These are phyloP conservation scores for Phoxinus dragarum DNA, from an alignment of 2,797 vertebrate genomes.

Conservation along the genomic window DNA sequence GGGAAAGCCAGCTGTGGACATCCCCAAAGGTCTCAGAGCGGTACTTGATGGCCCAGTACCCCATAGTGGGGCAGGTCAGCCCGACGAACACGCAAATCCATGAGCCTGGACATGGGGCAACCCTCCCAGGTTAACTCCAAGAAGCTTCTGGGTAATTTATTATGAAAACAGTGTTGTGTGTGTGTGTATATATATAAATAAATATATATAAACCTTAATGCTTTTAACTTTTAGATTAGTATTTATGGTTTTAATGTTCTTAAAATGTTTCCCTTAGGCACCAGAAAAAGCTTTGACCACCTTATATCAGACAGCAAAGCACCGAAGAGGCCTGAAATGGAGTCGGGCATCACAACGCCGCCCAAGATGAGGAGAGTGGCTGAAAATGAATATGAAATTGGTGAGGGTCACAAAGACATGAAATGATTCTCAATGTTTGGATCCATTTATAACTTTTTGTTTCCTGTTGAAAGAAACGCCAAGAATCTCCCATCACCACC, in stretches of 20 bases:
- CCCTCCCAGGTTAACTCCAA: constrained; percentile 97
- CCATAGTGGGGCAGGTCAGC: constrained; percentile 92
- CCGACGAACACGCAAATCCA: constrained; percentile 95
- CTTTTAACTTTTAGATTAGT: neutral
- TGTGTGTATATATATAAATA: neutral
- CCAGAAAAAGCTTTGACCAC: constrained; percentile 98
- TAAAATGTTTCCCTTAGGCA: constrained; percentile 75
- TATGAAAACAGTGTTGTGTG: neutral
- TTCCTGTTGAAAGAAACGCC: constrained; percentile 83
- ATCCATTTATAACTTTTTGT: constrained; percentile 11
- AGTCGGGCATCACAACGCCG: constrained; percentile 96
- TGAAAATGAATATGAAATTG: constrained; percentile 95
- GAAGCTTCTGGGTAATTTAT: constrained; percentile 89
- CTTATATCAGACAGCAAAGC: constrained; percentile 98
- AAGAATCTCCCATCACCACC: constrained; percentile 85
- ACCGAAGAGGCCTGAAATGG: constrained; percentile 97
- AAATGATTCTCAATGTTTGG: constrained; percentile 8
- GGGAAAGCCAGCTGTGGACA: constrained; percentile 91
- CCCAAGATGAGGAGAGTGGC: constrained; percentile 99
- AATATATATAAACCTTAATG: neutral
- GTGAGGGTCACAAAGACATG: constrained; percentile 70
- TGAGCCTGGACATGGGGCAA: constrained; percentile 98
- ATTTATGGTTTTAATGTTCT: neutral
- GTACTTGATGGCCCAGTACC: constrained; percentile 89
- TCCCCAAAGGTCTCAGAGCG: constrained; percentile 93